Percentiles rank a stretch among this genome's conserved stretches.
Conservation (phyloP, 2,113 vertebrate species). For the Serilophus lunatus region DNA sequence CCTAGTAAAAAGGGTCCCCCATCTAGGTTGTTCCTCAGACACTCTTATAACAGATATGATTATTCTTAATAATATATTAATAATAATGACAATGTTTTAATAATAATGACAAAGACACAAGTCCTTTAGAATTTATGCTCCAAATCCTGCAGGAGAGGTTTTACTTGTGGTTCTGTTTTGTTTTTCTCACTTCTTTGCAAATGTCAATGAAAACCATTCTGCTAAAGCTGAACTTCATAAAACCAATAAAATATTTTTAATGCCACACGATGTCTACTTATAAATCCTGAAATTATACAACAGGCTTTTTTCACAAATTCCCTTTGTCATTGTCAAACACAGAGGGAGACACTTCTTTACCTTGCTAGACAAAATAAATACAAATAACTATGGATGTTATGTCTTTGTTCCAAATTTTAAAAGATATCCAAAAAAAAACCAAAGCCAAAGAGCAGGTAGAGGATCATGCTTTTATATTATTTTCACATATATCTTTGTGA, state of each 20-base stretch:
- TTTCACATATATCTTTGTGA: background rate
- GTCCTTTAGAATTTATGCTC: background rate
- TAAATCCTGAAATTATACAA: background rate
- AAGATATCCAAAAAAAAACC: background rate
- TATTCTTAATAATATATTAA: background rate
- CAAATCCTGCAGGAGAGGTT: background rate
- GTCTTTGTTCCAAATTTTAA: background rate
- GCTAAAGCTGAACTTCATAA: background rate
- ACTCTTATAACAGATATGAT: background rate
- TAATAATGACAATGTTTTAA: background rate
- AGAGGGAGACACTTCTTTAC: background rate
- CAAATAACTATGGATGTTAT: background rate
- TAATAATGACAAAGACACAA: background rate
- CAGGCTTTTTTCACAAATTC: background rate
- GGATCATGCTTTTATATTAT: background rate
- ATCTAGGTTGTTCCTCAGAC: background rate
- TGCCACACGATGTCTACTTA: background rate
- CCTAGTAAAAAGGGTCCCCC: background rate
- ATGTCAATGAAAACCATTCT: slow-evolving; percentile 15
- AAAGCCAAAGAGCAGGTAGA: background rate
- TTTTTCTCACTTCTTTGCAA: slow-evolving; percentile 17
- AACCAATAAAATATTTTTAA: slow-evolving; percentile 9
- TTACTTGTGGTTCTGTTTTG: background rate
- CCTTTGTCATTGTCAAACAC: background rate
- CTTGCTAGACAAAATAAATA: background rate